Conservation (phyloP, 2,797 vertebrate species). For the Lagocephalus sceleratus region DNA sequence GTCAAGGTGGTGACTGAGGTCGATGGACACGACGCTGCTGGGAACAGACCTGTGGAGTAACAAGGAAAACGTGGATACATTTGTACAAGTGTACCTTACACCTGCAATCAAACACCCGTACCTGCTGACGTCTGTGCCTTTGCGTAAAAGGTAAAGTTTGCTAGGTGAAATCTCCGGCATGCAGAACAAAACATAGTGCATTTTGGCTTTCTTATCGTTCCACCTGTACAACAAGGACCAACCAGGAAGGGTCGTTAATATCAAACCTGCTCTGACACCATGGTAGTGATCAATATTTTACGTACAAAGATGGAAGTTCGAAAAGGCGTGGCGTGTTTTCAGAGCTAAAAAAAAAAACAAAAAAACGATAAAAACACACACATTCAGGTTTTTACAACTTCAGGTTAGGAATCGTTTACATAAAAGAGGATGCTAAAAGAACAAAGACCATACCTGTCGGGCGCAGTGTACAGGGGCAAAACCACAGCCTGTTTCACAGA, state of each 20-base stretch:
- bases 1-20: conserved; percentile 79
- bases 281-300: conserved; percentile 50
- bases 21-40: conserved; percentile 81
- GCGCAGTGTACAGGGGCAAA: conserved; percentile 82
- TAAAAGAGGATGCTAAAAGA: neutral
- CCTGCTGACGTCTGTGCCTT: conserved; percentile 88
- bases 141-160: conserved; percentile 87
- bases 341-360: conserved; percentile 75
- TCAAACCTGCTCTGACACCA: neutral
- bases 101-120: conserved; percentile 46
- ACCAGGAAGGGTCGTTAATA: neutral
- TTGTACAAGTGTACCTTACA: too few relatives aligned
- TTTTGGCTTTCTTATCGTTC: conserved; percentile 90
- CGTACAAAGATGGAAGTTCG: conserved; percentile 93
- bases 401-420: neutral
- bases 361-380: conserved; percentile 13
- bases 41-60: conserved; percentile 72
- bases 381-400: neutral
- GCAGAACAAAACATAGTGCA: conserved; percentile 91
- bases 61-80: neutral
- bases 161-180: conserved; percentile 84
- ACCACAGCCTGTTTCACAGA: conserved; percentile 85
- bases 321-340: conserved; percentile 82
- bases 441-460: conserved; percentile 77
- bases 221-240: conserved; percentile 74